Base-by-base conservation (phyloP, 2,113 vertebrate genomes). In the Stomatorhinus ivindoensis region DNA sequence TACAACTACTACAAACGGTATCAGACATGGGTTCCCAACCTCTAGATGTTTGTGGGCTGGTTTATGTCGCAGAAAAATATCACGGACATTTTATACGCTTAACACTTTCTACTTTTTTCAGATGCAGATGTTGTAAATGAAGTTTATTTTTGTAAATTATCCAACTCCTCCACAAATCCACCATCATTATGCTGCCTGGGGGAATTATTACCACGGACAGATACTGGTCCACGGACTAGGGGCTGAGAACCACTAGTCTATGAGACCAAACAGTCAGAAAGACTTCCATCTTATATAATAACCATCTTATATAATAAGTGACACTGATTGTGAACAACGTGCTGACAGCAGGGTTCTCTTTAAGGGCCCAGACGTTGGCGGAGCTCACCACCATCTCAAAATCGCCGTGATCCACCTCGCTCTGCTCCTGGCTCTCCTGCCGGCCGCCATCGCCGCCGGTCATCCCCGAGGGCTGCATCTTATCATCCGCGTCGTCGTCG, bases 341-440 rank as follows among this genome's bases (percentile, higher is more conserved):
- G 61, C 61, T 13, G n/a, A 55, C 53, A 24, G n/a, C n/a, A 44
- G 1, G 50, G 13, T 55, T 39, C 4, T 58, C 31, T 13, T 58
- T 39, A n/a, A 61, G 87, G 17, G 39, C 31, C n/a, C n/a, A 53
- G 73, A 76, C 21, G 4, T 51, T 85, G 58, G 24, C 88, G 35
- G 91, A 91, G 90, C 97, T 97, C 94, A 99, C 98, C 97, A 99
- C 98, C 98, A 99, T 99, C 94, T 99, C 98, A 15, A 99, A 99
- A 95, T 99, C 98, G 0, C 98, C 97, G 0, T 99, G 98, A 92
- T 99, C 98, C 92, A 99, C 98, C 93, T 99, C 98, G 1, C 89
- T 97, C 92, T 99, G 98, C 86, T 99, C 98, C 90, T 99, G 98
- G 94, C 97, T 99, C 91, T 98, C 98, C 90, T 97, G 98, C 84